Base-by-base conservation (phyloP, 2,888 invertebrate genomes). In the Stegophylla sp. region DNA sequence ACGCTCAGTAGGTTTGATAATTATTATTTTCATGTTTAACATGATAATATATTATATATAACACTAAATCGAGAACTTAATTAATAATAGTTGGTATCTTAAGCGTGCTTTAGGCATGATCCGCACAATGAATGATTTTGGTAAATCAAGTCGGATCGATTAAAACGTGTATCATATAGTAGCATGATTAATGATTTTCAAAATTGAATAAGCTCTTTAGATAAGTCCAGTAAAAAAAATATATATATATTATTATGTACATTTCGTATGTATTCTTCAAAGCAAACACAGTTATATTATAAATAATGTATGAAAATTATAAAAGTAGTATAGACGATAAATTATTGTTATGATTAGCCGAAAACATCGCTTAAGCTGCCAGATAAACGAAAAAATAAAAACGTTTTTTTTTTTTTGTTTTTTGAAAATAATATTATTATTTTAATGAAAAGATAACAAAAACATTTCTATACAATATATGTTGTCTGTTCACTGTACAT, bases 391-490 rank as follows among this genome's bases (percentile, higher is more conserved):
- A 71, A 69, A 76, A 77, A 79, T 79, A 53, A 71, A 79, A 63
- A 79, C 69, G 51, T 41, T 7, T 3, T 34, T 34, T 34, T 34
- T 34, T 34, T 34, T 34, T 34, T n/a, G n/a, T 34, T 61, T 41
- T 17, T 79, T 59, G 59, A 26, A 71, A 79, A 79, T 79, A 69
- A 79, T 71, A 79, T 79, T 56, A 76, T 76, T 71, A 71, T 71
- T 79, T 79, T 79, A 79, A 79, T 79, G 79, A 71, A 69, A 79
- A 79, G 71, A 71, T 59, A 79, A 79, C 71, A 79, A 79, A 34
- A 79, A 79, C 79, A 79, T 61, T 51, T 79, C 79, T 79, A 79
- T 79, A 79, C 79, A n/a, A n/a, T n/a, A n/a, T n/a, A 71, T 71
- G 41, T 71, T 79, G 79, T 48, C 34, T 69, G 69, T 71, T 69